These are phyloP conservation scores for Shinisaurus crocodilurus DNA, from an alignment of 2,113 vertebrate species.

Conservation along the genomic window DNA sequence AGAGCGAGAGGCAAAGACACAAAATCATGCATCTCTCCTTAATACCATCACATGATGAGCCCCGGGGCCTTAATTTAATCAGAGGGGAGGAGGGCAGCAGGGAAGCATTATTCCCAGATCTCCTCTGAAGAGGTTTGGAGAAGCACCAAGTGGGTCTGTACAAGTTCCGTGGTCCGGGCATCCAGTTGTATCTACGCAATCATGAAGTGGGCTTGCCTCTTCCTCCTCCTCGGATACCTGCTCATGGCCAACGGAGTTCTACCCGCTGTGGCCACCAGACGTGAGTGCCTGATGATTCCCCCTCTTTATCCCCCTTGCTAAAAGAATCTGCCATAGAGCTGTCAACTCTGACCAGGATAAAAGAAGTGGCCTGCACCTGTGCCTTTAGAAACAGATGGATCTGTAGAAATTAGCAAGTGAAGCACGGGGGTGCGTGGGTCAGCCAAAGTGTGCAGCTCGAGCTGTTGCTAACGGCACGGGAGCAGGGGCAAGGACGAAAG, in stretches of 20 bases:
- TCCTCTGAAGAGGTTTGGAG: not conserved
- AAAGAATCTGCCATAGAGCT: rapidly evolving
- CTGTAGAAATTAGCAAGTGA: not conserved
- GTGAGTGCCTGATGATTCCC: constrained; percentile 68
- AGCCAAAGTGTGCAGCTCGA: not conserved
- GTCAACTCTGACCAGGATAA: rapidly evolving
- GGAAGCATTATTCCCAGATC: constrained; percentile 40
- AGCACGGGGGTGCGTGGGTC: not conserved
- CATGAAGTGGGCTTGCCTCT: constrained; percentile 55
- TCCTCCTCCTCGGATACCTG: constrained; percentile 57
- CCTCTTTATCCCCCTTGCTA: not conserved
- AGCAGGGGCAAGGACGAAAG: not conserved
- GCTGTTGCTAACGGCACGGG: not conserved
- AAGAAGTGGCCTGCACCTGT: not conserved
- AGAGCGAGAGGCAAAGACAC: constrained; percentile 66
- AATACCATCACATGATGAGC: constrained; percentile 84
- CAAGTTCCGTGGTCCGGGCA: not conserved
- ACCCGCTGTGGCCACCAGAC: constrained; percentile 49
- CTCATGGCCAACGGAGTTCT: constrained; percentile 61
- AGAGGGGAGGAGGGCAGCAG: constrained; percentile 48
- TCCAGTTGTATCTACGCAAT: rapidly evolving
- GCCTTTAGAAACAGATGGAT: not conserved
- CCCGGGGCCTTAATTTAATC: constrained; percentile 73
- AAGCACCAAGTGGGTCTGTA: rapidly evolving
- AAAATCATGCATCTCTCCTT: constrained; percentile 80